These are phyloP conservation scores for Rhodeus uyekii DNA, from an alignment of 2,797 vertebrate species.

Conservation along the genomic window DNA sequence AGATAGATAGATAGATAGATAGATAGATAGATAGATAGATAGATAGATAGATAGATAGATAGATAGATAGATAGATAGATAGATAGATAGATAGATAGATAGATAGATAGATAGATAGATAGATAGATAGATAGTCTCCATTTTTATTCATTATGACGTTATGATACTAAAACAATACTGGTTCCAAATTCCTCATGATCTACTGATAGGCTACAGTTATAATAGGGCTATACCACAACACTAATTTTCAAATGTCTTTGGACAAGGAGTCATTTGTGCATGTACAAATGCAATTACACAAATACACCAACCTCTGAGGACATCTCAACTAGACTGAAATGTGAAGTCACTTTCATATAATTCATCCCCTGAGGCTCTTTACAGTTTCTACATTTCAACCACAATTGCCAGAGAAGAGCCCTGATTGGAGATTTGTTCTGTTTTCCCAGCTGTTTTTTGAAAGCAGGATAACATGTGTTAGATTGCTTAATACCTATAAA, in stretches of 20 bases:
- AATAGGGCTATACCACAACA: neutral
- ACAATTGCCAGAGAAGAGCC: conserved; percentile 49
- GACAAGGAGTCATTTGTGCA: conserved; percentile 7
- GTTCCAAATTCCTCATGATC: neutral
- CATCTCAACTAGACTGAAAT: conserved; percentile 45
- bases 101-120: too few relatives aligned
- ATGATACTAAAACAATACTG: neutral
- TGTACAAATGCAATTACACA: conserved; percentile 35
- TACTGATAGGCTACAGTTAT: neutral
- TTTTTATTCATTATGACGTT: too few relatives aligned
- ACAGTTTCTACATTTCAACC: conserved; percentile 62
- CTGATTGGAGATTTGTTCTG: neutral
- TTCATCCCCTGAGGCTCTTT: conserved; percentile 64
- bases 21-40: too few relatives aligned
- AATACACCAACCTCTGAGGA: conserved; percentile 55
- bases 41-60: too few relatives aligned
- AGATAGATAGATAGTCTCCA: too few relatives aligned
- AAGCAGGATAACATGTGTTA: neutral
- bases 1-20: too few relatives aligned
- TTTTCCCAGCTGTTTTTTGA: neutral
- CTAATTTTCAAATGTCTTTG: conserved; percentile 4
- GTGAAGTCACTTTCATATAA: conserved; percentile 65
- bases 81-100: too few relatives aligned
- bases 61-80: too few relatives aligned
- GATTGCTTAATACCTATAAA: neutral